Conservation (phyloP, 2,888 invertebrate genomes). For the Adelphocoris suturalis region DNA sequence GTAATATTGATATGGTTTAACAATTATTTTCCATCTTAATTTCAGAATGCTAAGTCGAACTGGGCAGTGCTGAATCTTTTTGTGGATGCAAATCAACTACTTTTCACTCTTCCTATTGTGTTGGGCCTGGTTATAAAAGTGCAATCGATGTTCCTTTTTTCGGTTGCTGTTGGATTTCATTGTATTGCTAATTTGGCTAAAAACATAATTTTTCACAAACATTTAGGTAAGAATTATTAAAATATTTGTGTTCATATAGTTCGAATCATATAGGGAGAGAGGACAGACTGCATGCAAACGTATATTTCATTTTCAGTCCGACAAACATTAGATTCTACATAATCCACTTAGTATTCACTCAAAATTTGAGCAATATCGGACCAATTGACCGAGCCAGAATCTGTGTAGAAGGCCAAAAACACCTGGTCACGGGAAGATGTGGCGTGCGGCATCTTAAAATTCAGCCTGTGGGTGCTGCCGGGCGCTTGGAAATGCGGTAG, state of each 20-base stretch:
- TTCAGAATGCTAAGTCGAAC: conserved; percentile 79
- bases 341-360: no score
- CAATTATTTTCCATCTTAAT: neutral
- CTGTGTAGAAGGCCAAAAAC: no score
- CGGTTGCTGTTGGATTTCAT: conserved; percentile 78
- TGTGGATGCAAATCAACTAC: conserved; percentile 81
- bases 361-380: no score
- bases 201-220: neutral
- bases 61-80: conserved; percentile 82
- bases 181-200: conserved; percentile 53
- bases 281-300: no score
- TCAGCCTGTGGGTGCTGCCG: no score
- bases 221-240: conserved; percentile 1
- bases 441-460: no score
- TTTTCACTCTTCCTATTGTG: conserved; percentile 82
- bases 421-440: no score
- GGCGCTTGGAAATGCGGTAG: no score
- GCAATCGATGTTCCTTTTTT: conserved; percentile 84
- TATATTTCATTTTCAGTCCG: no score
- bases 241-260: neutral
- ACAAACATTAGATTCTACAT: no score
- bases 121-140: conserved; percentile 82
- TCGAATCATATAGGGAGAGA: neutral
- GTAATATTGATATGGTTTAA: neutral
- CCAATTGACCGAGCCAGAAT: no score